A percentile compares a stretch with the other conserved stretches of the same genome.
Evolutionary conservation across 2,888 invertebrate species (phyloP).

Genomic region (Trypoxylon attenuatum): DNA sequence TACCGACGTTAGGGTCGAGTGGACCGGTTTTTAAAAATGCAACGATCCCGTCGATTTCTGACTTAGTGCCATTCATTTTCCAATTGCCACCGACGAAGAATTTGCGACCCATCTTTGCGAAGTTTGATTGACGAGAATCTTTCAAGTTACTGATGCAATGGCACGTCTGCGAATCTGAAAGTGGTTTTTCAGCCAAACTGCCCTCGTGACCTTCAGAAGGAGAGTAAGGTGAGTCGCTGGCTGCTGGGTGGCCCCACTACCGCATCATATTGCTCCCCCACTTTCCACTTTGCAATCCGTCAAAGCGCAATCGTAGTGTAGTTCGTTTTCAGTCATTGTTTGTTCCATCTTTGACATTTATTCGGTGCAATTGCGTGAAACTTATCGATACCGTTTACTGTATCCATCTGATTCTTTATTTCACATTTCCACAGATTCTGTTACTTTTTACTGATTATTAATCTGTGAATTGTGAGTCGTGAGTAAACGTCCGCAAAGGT

Average conservation of each 20-base stretch:
- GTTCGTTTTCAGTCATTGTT: too few species aligned
- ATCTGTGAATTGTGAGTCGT: too few species aligned
- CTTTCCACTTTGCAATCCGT: neutral
- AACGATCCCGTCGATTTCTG: slow-evolving; percentile 87
- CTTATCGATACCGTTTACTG: too few species aligned
- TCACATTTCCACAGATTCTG: too few species aligned
- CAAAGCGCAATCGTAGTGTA: too few species aligned
- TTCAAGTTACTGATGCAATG: neutral
- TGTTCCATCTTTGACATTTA: too few species aligned
- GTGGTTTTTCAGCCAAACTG: slow-evolving; percentile 12
- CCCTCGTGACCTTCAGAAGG: slow-evolving; percentile 49
- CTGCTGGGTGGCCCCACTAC: slow-evolving; percentile 30
- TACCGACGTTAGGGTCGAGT: slow-evolving; percentile 88
- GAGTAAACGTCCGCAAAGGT: too few species aligned
- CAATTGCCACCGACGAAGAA: slow-evolving; percentile 99
- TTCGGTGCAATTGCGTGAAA: too few species aligned
- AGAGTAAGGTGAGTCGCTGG: slow-evolving; percentile 12
- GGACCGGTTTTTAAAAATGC: slow-evolving; percentile 85
- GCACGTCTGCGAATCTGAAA: slow-evolving; percentile 17
- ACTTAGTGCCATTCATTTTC: slow-evolving; percentile 99
- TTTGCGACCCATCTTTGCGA: slow-evolving; percentile 82
- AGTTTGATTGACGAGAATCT: neutral
- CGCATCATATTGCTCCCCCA: neutral
- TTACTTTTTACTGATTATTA: too few species aligned
- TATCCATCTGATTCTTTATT: too few species aligned